Base-by-base conservation (phyloP, 2,888 invertebrate genomes). In the Watsonalla cultraria region DNA sequence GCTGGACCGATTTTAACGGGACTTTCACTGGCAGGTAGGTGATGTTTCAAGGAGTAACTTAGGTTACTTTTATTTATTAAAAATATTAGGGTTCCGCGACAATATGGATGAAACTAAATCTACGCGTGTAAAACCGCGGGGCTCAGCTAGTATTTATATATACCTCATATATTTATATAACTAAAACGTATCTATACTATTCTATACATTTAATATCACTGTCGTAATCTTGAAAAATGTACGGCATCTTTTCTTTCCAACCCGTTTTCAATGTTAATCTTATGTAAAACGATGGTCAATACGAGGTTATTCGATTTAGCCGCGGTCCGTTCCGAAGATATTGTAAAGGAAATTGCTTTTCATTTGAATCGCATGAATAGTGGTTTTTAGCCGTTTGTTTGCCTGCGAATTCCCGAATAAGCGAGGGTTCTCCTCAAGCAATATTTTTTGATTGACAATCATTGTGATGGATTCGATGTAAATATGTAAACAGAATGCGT, bases 341-440 rank as follows among this genome's bases (percentile, higher is more conserved):
- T 82, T 82, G 72, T 71, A 66, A 74, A 74, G 82, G 82, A 84
- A 84, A 84, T 84, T 84, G 84, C 76, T 81, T 82, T 78, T 75
- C 67, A 71, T 70, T 70, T 60, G 66, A 71, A 63, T 62, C 70
- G 69, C 63, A 68, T 49, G 49, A 49, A 49, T 49, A 15, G 37
- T 49, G 37, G 37, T 37, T 49, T 39, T 49, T 14, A 35, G 9
- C 37, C 33, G 15, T 48, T 48, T 47, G 47, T 49, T 49, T 39
- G 49, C 49, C 42, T 5, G 42, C 42, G 42, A 42, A 42, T 42
- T 42, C 42, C 11, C 42, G 11, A 42, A 42, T 5, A 42, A 42
- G 37, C 37, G 37, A 7, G 5, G 37, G 37, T 37, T 37, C 8
- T 37, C 8, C 7, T 37, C 37, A 11, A 14, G 49, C 49, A 15